Evolutionary conservation across 2,113 vertebrate species (phyloP), one percentile per base, ranked within the genome.

Genomic region (Zosterops borbonicus): DNA sequence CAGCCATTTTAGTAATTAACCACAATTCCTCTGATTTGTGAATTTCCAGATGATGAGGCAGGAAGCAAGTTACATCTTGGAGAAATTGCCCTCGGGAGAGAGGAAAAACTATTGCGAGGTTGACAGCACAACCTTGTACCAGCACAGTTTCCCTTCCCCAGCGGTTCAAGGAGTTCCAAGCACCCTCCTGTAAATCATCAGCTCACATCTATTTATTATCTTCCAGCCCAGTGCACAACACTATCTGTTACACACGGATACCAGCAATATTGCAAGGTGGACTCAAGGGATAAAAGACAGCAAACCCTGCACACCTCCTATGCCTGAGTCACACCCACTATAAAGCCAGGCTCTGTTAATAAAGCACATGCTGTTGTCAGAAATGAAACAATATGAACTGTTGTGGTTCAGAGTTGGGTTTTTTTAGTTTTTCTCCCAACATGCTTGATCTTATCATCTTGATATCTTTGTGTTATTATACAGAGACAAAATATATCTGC

Each of bases 191-290:
- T 98, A 98, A 98, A 98, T 98, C 97, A 97, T 98, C 97, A 92
- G 95, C 97, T 97, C 95, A 96, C 95, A 96, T 97, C 96, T 98
- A 98, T 98, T 98, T 98, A 98, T 98, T 97, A 97, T 97, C 98
- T 98, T 97, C 95, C 97, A 98, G 96, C 94, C 96, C 97, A 96
- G 91, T 97, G 97, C 97, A 98, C 98, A 98, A 96, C 94, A 96
- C 97, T 98, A 95, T 98, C 97, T 97, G 98, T 97, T 98, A 98
- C 97, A 98, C 98, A 97, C 92, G 97, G 97, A 97, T 96, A 97
- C 97, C 97, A 90, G 96, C 93, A 97, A 96, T 96, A 98, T 97
- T 97, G 97, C 97, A 97, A 94, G 63, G 92, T 97, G 97, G 97
- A 88, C 96, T 97, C 94, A 53, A 92, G 88, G 96, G 94, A 92